Conservation (phyloP, 2,888 invertebrate species). For the Ormyrus nitidulus region DNA sequence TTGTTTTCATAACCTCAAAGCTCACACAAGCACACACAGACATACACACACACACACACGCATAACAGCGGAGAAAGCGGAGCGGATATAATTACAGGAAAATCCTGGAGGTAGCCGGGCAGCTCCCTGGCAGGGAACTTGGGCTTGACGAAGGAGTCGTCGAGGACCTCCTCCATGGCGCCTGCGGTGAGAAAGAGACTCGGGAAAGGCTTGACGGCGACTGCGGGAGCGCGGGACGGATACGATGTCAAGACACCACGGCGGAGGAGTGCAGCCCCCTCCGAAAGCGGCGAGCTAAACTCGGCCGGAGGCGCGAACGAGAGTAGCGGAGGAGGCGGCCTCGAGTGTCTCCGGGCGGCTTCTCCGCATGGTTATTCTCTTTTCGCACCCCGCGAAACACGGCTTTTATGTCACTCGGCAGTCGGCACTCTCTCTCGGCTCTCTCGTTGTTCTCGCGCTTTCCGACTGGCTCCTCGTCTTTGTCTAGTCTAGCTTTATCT, state of each 20-base stretch:
- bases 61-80: background rate
- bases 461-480: no score
- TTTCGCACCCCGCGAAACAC: background rate
- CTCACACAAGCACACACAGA: background rate
- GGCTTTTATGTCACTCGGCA: background rate
- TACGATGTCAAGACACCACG: no score
- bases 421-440: no score
- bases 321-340: no score
- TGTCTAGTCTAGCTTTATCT: no score
- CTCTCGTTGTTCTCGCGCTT: no score
- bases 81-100: constrained; percentile 65
- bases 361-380: background rate
- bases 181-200: background rate
- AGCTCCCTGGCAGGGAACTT: constrained; percentile 62
- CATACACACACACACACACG: background rate
- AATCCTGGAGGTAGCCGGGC: constrained; percentile 64
- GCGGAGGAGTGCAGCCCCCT: no score
- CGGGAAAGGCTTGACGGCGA: no score
- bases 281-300: no score
- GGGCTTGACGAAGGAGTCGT: constrained; percentile 65
- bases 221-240: no score
- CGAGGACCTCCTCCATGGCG: constrained; percentile 65
- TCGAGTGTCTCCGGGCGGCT: no score
- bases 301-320: no score
- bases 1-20: constrained; percentile 46